Percentiles rank a stretch among this genome's conserved stretches.
phyloP scores from a whole-genome alignment of 2,113 vertebrate genomes.

The Spilogale gracilis region DNA sequence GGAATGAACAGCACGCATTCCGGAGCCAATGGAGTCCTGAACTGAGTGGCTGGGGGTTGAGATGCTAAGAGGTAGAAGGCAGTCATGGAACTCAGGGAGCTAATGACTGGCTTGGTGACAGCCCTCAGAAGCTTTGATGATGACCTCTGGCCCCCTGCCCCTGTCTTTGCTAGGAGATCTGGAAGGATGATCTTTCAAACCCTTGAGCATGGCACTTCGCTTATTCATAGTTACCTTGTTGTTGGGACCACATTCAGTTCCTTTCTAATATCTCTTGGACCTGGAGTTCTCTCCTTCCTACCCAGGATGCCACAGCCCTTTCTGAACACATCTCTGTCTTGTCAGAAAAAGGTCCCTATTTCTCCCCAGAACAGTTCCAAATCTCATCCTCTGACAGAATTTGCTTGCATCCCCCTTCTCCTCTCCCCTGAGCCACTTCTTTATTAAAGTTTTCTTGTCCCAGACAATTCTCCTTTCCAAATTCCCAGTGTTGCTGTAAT shows the following conservation, averaged over 20 bases:
- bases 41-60: neutral
- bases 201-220: neutral
- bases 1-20: neutral
- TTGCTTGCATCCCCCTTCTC: neutral
- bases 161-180: neutral
- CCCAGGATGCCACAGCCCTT: neutral
- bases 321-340: neutral
- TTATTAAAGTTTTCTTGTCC: neutral
- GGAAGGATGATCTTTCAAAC: neutral
- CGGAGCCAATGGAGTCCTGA: neutral
- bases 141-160: rapidly evolving
- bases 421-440: neutral
- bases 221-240: neutral
- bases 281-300: neutral
- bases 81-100: neutral
- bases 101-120: neutral
- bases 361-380: neutral
- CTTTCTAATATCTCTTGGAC: neutral
- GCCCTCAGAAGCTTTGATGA: neutral
- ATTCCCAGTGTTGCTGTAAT: neutral
- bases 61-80: neutral
- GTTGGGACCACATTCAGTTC: neutral
- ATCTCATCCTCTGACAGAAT: neutral
- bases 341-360: neutral
- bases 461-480: neutral